A percentile compares a stretch with the other conserved stretches of the same genome.
These are phyloP conservation scores for Cichladusa arquata DNA, from an alignment of 2,113 vertebrate species.

Conservation along the genomic window DNA sequence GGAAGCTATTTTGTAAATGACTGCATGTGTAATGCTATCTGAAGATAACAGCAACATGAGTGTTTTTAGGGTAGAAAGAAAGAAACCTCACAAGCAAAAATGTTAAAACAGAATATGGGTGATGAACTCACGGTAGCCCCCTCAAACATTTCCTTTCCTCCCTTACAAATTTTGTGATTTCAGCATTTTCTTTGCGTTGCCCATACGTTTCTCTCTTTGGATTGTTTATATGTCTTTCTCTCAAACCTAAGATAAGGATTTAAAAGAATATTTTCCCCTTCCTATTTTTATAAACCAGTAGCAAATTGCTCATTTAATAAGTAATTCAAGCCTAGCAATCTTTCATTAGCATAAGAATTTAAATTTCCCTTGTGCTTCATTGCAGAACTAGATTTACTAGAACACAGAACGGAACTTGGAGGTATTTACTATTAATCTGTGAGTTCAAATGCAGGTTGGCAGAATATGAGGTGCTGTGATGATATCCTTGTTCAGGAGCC, in stretches of 20 bases:
- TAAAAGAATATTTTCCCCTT: not conserved
- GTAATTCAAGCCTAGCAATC: slow-evolving; percentile 31
- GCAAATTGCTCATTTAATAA: not conserved
- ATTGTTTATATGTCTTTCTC: not conserved
- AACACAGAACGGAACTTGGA: not conserved
- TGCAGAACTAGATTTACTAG: not conserved
- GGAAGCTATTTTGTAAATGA: not conserved
- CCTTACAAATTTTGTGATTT: not conserved
- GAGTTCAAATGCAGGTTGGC: not conserved
- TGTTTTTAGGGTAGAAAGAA: not conserved
- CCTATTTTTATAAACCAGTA: not conserved
- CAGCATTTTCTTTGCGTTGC: not conserved
- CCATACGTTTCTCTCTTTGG: not conserved
- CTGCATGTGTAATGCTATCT: not conserved
- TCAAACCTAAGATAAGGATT: not conserved
- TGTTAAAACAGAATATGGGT: not conserved
- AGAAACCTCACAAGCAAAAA: not conserved
- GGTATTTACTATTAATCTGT: not conserved
- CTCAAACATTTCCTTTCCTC: not conserved
- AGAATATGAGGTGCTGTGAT: not conserved
- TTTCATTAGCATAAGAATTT: not conserved
- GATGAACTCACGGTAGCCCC: not conserved
- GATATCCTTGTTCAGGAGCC: not conserved
- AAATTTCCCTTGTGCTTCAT: not conserved
- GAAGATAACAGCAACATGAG: not conserved